Percentiles rank a stretch among this genome's conserved stretches.
Evolutionary conservation across 2,888 invertebrate genomes (phyloP).

Genomic region (Bimastos eiseni): DNA sequence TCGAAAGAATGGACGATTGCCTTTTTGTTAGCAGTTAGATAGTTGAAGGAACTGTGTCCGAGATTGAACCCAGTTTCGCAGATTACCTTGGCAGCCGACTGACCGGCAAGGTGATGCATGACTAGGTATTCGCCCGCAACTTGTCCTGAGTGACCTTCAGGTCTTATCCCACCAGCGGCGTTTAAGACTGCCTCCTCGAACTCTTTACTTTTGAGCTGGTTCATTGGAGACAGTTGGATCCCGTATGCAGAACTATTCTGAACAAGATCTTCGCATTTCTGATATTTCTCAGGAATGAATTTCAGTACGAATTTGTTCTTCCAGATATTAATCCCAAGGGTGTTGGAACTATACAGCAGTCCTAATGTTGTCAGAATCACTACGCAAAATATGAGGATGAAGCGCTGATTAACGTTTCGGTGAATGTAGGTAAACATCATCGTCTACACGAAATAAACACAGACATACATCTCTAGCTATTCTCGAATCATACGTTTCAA

Average conservation of each 20-base stretch:
- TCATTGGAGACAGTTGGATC: background rate
- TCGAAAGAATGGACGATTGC: constrained; percentile 40
- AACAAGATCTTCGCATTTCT: background rate
- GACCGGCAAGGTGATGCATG: constrained; percentile 26
- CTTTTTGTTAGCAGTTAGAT: constrained; percentile 36
- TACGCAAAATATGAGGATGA: background rate
- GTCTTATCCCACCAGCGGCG: background rate
- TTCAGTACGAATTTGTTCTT: background rate
- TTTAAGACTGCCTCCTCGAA: background rate
- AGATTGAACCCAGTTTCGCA: constrained; percentile 35
- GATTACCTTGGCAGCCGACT: background rate
- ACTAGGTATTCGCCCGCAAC: background rate
- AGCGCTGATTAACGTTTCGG: background rate
- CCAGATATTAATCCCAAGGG: background rate
- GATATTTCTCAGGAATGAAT: background rate
- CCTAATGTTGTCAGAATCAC: background rate
- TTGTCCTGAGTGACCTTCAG: constrained; percentile 18
- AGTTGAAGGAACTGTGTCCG: constrained; percentile 35
- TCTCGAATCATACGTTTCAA: too few relatives aligned
- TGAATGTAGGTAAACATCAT: background rate
- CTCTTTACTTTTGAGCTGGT: background rate
- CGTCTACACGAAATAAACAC: too few relatives aligned
- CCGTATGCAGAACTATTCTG: background rate
- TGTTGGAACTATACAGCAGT: background rate
- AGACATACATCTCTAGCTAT: too few relatives aligned